phyloP scores from a whole-genome alignment of 2,888 invertebrate species.

The Tachina lurida region DNA sequence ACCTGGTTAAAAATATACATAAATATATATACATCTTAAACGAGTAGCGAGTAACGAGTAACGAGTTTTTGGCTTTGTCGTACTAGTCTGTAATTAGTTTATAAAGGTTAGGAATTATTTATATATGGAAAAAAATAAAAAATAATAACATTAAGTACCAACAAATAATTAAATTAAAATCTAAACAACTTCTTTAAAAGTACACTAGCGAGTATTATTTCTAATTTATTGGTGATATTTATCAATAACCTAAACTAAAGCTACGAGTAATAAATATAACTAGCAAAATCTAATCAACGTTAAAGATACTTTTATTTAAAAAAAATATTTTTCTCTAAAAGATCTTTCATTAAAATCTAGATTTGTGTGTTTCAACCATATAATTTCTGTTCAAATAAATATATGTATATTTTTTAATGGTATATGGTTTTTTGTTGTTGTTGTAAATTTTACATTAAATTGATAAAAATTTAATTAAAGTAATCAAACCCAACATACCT shows the following conservation, averaged over 20 bases:
- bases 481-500: constrained; percentile 72
- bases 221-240: constrained; percentile 30
- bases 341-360: constrained; percentile 15
- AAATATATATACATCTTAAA: constrained; percentile 18
- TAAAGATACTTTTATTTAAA: constrained; percentile 19
- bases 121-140: constrained; percentile 23
- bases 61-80: constrained; percentile 16
- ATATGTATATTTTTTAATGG: no score
- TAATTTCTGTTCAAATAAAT: background rate
- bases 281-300: constrained; percentile 62
- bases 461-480: background rate
- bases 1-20: constrained; percentile 23
- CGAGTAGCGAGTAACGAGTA: constrained; percentile 53
- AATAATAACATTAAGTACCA: constrained; percentile 28
- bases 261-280: constrained; percentile 52
- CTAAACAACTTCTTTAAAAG: constrained; percentile 28
- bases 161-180: constrained; percentile 17
- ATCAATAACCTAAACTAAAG: constrained; percentile 60
- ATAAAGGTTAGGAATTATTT: constrained; percentile 4
- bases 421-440: no score
- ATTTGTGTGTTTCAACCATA: constrained; percentile 10
- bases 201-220: constrained; percentile 63
- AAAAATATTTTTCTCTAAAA: constrained; percentile 24
- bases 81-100: constrained; percentile 29
- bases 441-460: background rate